Evolutionary conservation across 2,797 vertebrate species (phyloP), one percentile per base, ranked within the genome.

Genomic region (Pseudocheirus occidentalis): DNA sequence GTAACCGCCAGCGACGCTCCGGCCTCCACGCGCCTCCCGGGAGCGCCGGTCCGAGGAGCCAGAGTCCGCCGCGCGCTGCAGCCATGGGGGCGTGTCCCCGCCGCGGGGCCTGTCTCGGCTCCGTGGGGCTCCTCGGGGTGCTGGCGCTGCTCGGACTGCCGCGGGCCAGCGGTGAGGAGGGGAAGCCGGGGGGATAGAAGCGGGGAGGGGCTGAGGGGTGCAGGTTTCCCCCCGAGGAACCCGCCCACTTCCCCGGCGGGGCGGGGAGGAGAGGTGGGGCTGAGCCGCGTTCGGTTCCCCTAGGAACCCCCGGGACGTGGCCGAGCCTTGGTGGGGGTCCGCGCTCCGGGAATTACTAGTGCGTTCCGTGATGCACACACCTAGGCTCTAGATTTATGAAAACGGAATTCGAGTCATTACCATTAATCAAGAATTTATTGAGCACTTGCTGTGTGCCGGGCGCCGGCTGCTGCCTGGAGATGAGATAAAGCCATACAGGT

Each of bases 261-360:
- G 9, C 10, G 50, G 46, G 18, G 9, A 14, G 40, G 40, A 18
- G 40, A 18, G 46, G 4, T 4, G 40, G n/a, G n/a, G 7, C 46
- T 1, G 28, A 31, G 12, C 21, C 87, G 3, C n/a, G 46, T 46
- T 90, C 46, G 24, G 40, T 5, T 5, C 7, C 46, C 1, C 89
- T 31, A 24, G 13, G 46, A 10, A 3, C 28, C 87, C 87, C 81
- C n/a, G 53, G 5, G 53, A 53, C 53, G 13, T 55, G 11, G 54
- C 5, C 18, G 1, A 21, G 18, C 16, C 34, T 16, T 9, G 6
- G 12, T 21, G 18, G 16, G 2, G 5, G 13, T 3, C 66, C n/a
- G 2, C 5, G 62, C 34, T n/a, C 14, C 0, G 31, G 62, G 34
- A 6, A 0, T 0, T 5, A 3, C 7, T 5, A 6, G 5, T 2